Conservation (phyloP, 2,113 vertebrate genomes). For the Prionailurus bengalensis region DNA sequence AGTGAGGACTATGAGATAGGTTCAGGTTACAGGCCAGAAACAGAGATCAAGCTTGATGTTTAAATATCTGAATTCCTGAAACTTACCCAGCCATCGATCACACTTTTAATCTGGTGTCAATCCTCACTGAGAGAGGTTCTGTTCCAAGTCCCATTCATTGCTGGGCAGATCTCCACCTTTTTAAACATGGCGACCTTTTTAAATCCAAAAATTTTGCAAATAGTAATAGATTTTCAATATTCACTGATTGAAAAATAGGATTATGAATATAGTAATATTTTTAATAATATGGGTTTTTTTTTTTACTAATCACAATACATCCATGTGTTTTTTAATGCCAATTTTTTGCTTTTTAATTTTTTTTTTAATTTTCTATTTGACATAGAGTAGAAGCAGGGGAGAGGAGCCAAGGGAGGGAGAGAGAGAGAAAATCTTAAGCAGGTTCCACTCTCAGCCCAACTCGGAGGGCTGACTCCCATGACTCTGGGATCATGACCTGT, state of each 20-base stretch:
- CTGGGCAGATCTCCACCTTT: background rate
- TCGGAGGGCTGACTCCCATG: too few relatives aligned
- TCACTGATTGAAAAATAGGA: background rate
- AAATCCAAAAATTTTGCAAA: background rate
- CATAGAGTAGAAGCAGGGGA: too few relatives aligned
- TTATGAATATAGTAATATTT: background rate
- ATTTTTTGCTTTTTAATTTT: too few relatives aligned
- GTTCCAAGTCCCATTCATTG: background rate
- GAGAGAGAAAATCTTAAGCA: too few relatives aligned
- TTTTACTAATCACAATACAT: conserved; percentile 32
- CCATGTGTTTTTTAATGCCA: background rate
- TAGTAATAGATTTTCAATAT: conserved; percentile 15
- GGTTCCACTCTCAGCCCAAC: too few relatives aligned
- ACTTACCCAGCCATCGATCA: background rate
- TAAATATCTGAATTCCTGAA: background rate
- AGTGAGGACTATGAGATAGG: background rate
- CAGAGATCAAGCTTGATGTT: background rate
- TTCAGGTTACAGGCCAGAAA: background rate
- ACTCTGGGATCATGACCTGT: too few relatives aligned
- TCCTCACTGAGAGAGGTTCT: background rate
- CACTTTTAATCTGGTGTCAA: background rate
- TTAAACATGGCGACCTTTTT: background rate
- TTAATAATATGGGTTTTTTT: background rate
- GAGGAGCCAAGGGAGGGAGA: too few relatives aligned
- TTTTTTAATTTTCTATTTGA: too few relatives aligned